A percentile compares a stretch with the other conserved stretches of the same genome.
Evolutionary conservation across 2,888 invertebrate species (phyloP).

Genomic region (Thera britannica): DNA sequence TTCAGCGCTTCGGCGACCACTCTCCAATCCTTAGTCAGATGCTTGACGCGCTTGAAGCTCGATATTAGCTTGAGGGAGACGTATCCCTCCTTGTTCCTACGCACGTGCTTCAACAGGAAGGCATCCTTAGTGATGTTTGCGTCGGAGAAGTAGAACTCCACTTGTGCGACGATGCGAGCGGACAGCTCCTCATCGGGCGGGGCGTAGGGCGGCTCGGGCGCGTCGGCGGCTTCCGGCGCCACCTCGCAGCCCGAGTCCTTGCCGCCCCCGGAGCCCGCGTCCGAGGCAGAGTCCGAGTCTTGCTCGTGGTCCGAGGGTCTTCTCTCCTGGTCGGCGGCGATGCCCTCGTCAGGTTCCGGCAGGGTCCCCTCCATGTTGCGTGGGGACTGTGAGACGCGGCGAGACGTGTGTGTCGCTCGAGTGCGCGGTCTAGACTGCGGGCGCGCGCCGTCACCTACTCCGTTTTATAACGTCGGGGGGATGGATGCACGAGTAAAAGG

Average conservation of each 20-base stretch:
- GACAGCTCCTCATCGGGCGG: constrained; percentile 91
- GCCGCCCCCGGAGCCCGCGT: constrained; percentile 86
- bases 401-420: constrained; percentile 71
- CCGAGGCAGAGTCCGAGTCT: constrained; percentile 88
- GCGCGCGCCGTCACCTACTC: constrained; percentile 70
- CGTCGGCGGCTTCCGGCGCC: constrained; percentile 76
- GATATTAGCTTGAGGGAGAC: constrained; percentile 97
- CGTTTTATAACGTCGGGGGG: constrained; percentile 81
- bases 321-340: constrained; percentile 77
- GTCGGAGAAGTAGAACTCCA: constrained; percentile 98
- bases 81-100: constrained; percentile 97
- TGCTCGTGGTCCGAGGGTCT: constrained; percentile 85
- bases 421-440: constrained; percentile 75
- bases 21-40: constrained; percentile 96
- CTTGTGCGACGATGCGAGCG: constrained; percentile 92
- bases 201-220: constrained; percentile 86
- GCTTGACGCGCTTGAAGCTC: constrained; percentile 97
- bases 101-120: constrained; percentile 96
- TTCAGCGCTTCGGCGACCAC: constrained; percentile 94
- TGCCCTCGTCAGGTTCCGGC: constrained; percentile 75
- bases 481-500: constrained; percentile 77
- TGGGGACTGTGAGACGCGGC: constrained; percentile 52
- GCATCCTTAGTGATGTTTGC: constrained; percentile 98
- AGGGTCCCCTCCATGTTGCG: constrained; percentile 73
- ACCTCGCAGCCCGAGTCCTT: constrained; percentile 89